Percentiles rank a stretch among this genome's conserved stretches.
These are phyloP conservation scores for Drosophila nigricruria DNA, from an alignment of 2,888 invertebrate genomes.

Conservation along the genomic window DNA sequence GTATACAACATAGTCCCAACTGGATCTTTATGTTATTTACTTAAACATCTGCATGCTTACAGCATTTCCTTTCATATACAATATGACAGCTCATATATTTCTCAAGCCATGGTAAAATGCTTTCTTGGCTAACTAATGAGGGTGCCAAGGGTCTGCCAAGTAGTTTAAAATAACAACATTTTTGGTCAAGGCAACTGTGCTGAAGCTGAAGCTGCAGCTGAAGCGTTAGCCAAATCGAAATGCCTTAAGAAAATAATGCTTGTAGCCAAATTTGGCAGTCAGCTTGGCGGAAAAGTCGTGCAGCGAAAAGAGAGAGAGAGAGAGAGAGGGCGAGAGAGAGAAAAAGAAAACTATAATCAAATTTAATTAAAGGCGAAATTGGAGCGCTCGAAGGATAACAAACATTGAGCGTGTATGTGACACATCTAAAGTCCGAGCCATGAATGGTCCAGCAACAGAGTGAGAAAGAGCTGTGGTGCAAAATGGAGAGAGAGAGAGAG, in stretches of 20 bases:
- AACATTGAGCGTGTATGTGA: constrained; percentile 60
- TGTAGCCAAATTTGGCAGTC: constrained; percentile 29
- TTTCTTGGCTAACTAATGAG: constrained; percentile 5
- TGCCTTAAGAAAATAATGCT: constrained; percentile 23
- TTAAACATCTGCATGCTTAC: not conserved
- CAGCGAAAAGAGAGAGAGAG: not conserved
- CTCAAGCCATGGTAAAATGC: not conserved
- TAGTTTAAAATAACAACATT: not conserved
- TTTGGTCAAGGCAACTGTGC: constrained; percentile 4
- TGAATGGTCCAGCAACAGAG: constrained; percentile 40
- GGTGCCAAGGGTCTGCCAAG: not conserved
- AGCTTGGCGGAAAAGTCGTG: constrained; percentile 14
- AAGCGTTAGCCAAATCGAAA: constrained; percentile 37
- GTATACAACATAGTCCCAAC: no score
- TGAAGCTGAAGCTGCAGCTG: constrained; percentile 1
- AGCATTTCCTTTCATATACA: not conserved
- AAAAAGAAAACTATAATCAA: constrained; percentile 72
- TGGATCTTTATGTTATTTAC: no score
- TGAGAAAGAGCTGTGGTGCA: not conserved
- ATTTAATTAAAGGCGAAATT: constrained; percentile 79
- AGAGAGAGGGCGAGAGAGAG: not conserved
- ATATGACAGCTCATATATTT: not conserved
- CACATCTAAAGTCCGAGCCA: constrained; percentile 61
- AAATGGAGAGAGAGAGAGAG: not conserved
- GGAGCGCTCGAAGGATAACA: constrained; percentile 71